Evolutionary conservation across 2,113 vertebrate species (phyloP), one percentile per base, ranked within the genome.

Genomic region (Pyxicephalus adspersus): DNA sequence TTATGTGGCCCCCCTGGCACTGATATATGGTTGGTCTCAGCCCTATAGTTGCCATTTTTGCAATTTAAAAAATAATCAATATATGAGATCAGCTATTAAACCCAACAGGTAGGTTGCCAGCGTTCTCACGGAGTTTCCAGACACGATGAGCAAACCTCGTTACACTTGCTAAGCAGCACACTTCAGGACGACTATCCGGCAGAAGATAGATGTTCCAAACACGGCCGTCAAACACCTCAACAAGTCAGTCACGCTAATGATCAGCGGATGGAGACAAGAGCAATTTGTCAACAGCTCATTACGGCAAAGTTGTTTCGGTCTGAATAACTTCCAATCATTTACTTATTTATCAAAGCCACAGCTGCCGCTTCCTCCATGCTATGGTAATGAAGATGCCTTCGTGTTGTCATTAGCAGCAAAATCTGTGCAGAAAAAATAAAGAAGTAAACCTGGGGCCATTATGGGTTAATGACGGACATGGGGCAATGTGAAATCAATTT

Each of bases 191-290:
- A 51, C 51, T 54, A 71, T 71, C 67, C 28, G 67, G 50, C 51
- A 25, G n/a, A 28, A 54, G 51, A 54, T 29, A 45, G 67, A 52
- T 52, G 67, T 28, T 70, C 45, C 20, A 9, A 71, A 29, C 50
- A 19, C 67, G 5, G 17, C 18, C 67, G 67, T 54, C 67, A 71
- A 54, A 54, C 67, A 71, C 51, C 65, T 25, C 38, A 22, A 51
- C 65, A 18, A 68, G 65, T 68, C 65, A 68, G 34, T n/a, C 8
- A 52, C 17, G 7, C 23, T 71, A 71, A 71, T 71, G 67, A 71
- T 71, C 50, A 17, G 23, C 23, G 67, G 50, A 25, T 26, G 50
- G 67, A 54, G 67, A 71, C 67, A 4, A 71, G 28, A 16, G 25
- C 50, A 28, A 54, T n/a, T 71, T 54, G 50, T 71, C 67, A 71